Base-by-base conservation (phyloP, 2,113 vertebrate species). In the Tragelaphus imberbis region DNA sequence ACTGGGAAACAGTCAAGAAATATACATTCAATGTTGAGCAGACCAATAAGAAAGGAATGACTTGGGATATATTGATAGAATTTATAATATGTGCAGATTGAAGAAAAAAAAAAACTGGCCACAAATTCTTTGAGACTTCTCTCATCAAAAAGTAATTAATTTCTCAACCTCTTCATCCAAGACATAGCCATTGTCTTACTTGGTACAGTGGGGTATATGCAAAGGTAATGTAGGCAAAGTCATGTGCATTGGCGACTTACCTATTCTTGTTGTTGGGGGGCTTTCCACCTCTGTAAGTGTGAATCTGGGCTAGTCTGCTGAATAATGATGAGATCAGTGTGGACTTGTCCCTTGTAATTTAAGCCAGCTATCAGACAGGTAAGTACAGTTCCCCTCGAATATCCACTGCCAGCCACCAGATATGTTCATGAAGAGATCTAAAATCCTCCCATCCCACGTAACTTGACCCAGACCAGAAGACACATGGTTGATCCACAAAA, bases 361-460 rank as follows among this genome's bases (percentile, higher is more conserved):
- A 90, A 95, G 44, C 8, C 49, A 36, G 51, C n/a, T 27, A 59
- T 5, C 7, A 56, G 21, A 44, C 5, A 25, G n/a, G 15, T 25
- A 36, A 58, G 5, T 28, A 14, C 25, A 3, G 2, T 6, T 25
- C 5, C 53, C 4, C 25, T 44, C 56, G 0, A 55, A 6, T 4
- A 81, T 44, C 21, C 2, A 47, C 25, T 81, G 13, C 23, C n/a
- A 65, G 16, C 28, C 6, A 47, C 5, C 27, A 91, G 14, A 33
- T 5, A 47, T 5, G 15, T 49, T 88, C 53, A 49, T 63, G 13
- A 49, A 3, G 12, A 14, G 23, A 10, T 71, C 14, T 10, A n/a
- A 55, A 75, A 68, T 88, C 59, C 79, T 49, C 36, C 44, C 80
- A 68, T 5, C 47, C 21, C 49, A 77, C 44, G 2, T 15, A 59